A percentile compares a stretch with the other conserved stretches of the same genome.
phyloP scores from a whole-genome alignment of 2,797 vertebrate species.

The Urocyon cinereoargenteus region DNA sequence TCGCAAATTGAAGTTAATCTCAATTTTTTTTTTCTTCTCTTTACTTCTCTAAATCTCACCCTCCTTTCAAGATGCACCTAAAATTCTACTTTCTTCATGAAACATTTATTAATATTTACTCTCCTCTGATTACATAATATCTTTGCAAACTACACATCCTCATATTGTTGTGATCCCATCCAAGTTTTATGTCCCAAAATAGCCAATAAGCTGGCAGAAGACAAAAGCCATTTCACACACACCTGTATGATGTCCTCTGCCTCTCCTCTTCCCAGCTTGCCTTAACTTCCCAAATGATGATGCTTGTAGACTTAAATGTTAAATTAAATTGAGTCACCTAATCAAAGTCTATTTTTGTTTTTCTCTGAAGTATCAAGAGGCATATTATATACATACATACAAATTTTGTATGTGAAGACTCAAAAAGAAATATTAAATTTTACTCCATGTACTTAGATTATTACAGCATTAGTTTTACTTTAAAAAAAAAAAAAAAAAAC shows the following conservation, averaged over 20 bases:
- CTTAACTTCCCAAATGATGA: not conserved
- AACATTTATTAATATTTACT: not conserved
- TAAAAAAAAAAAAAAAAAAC: not conserved
- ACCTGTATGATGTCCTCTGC: not conserved
- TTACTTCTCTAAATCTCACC: not conserved
- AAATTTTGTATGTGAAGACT: not conserved
- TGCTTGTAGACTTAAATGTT: not conserved
- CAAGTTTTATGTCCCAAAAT: not conserved
- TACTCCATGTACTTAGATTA: not conserved
- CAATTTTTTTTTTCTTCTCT: slow-evolving; percentile 5
- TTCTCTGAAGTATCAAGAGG: not conserved
- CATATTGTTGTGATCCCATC: not conserved
- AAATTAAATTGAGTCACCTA: not conserved
- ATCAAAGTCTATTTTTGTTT: not conserved
- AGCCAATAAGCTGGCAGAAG: not conserved
- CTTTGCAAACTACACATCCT: not conserved
- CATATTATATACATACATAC: not conserved
- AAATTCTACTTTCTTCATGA: not conserved
- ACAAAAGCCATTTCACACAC: accelerated
- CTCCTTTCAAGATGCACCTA: not conserved
- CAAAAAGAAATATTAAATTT: not conserved
- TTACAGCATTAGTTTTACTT: not conserved
- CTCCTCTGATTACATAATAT: not conserved
- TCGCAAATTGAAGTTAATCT: not conserved
- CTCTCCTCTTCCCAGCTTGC: not conserved